Percentiles rank a stretch among this genome's conserved stretches.
Evolutionary conservation across 2,113 vertebrate genomes (phyloP).

Genomic region (Malurus melanocephalus): DNA sequence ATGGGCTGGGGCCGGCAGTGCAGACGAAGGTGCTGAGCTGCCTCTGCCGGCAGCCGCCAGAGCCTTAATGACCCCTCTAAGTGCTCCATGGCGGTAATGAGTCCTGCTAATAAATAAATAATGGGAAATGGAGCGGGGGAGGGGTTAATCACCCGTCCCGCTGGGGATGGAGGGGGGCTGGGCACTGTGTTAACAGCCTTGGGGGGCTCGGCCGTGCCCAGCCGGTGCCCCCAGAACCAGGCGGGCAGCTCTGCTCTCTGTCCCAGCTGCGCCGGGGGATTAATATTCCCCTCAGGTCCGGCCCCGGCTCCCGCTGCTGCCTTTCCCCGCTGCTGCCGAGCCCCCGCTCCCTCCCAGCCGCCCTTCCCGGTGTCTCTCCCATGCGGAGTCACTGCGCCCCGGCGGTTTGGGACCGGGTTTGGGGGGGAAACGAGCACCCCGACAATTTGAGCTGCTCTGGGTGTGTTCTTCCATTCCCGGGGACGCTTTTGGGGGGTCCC

Average conservation of each 20-base stretch:
- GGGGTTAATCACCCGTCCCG: background rate
- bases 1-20: background rate
- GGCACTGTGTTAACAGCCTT: background rate
- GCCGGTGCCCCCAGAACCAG: fast-evolving
- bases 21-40: constrained; percentile 44
- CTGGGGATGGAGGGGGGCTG: background rate
- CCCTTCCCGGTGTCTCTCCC: background rate
- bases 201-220: background rate
- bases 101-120: constrained; percentile 75
- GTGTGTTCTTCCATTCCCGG: fast-evolving
- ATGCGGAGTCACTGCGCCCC: fast-evolving
- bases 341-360: fast-evolving
- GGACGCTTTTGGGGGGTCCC: background rate
- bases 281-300: constrained; percentile 17
- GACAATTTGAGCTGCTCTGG: background rate
- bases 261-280: background rate
- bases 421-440: fast-evolving
- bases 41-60: constrained; percentile 25
- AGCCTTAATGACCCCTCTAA: constrained; percentile 51
- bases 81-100: constrained; percentile 47
- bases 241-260: background rate
- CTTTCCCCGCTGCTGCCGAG: background rate
- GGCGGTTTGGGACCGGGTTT: fast-evolving
- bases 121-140: constrained; percentile 48
- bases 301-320: background rate